These are phyloP conservation scores for Idaea straminata DNA, from an alignment of 2,888 invertebrate genomes.

Conservation along the genomic window DNA sequence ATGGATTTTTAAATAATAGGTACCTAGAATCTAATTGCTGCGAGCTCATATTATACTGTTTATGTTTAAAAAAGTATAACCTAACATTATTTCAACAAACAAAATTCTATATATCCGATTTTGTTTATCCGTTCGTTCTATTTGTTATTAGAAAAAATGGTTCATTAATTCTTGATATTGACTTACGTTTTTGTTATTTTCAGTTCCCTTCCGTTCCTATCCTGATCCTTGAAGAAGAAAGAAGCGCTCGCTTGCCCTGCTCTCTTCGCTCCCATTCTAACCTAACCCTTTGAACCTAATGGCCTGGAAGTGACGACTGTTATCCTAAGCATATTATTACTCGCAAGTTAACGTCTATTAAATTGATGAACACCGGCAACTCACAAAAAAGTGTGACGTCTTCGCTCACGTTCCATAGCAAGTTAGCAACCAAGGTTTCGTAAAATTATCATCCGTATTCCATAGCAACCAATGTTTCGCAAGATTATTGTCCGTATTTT, in stretches of 20 bases:
- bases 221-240: constrained; percentile 28
- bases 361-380: no score
- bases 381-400: no score
- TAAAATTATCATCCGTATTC: no score
- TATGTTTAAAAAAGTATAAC: background rate
- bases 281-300: background rate
- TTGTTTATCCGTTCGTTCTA: background rate
- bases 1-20: background rate
- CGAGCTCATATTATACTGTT: background rate
- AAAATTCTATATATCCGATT: background rate
- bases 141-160: background rate
- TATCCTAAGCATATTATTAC: no score
- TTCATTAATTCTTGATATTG: background rate
- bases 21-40: background rate
- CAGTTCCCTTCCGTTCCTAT: constrained; percentile 20
- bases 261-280: background rate
- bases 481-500: no score
- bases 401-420: no score
- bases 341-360: no score
- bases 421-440: no score
- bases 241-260: constrained; percentile 17
- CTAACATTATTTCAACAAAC: background rate
- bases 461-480: no score
- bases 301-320: no score
- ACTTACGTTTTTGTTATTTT: constrained; percentile 26